Conservation (phyloP, 2,888 invertebrate genomes). For the Lochmaea crataegi region DNA sequence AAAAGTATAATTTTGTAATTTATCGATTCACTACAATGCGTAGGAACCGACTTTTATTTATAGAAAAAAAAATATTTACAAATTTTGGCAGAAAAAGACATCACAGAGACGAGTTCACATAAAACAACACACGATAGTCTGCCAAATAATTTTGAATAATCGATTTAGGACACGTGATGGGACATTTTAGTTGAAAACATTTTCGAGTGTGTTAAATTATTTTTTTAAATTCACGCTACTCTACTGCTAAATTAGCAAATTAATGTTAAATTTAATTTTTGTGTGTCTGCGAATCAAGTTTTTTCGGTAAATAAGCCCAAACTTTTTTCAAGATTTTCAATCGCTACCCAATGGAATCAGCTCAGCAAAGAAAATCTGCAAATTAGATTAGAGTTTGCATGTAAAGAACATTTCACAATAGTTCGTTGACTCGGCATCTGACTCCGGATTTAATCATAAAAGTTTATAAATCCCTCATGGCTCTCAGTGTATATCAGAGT, state of each 20-base stretch:
- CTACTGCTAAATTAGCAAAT: too few relatives aligned
- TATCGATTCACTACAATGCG: not conserved
- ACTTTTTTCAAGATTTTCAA: too few relatives aligned
- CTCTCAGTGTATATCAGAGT: too few relatives aligned
- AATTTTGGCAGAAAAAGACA: constrained; percentile 23
- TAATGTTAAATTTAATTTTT: not conserved
- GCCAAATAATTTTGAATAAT: constrained; percentile 1
- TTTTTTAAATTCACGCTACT: not conserved
- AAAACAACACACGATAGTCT: not conserved
- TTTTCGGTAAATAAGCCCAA: too few relatives aligned
- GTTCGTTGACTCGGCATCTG: too few relatives aligned
- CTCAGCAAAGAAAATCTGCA: too few relatives aligned
- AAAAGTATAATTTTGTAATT: not conserved
- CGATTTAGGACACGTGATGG: not conserved
- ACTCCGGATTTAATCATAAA: too few relatives aligned
- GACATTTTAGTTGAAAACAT: not conserved
- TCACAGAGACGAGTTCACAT: constrained; percentile 3
- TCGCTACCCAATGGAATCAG: too few relatives aligned
- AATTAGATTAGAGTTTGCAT: too few relatives aligned
- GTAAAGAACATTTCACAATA: too few relatives aligned
- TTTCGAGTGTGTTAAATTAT: not conserved
- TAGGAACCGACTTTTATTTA: constrained; percentile 12
- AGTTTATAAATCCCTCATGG: too few relatives aligned
- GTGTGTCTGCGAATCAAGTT: not conserved
- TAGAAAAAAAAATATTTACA: constrained; percentile 28